These are phyloP conservation scores for Pangasius larnaudii DNA, from an alignment of 2,797 vertebrate species.

Conservation along the genomic window DNA sequence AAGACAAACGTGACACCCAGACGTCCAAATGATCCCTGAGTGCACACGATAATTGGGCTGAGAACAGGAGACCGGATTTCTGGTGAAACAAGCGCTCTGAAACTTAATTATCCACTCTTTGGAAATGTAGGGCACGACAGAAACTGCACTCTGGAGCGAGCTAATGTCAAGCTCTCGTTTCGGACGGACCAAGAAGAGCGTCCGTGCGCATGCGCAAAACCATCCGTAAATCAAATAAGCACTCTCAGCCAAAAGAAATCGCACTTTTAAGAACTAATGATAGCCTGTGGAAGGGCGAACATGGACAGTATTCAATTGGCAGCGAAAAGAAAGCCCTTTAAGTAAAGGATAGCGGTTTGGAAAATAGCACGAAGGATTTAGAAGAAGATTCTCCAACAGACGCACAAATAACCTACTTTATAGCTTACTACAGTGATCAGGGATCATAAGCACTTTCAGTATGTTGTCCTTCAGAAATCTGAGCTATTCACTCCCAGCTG, in stretches of 20 bases:
- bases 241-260: not conserved
- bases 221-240: constrained; percentile 55
- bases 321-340: not conserved
- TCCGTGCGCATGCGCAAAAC: constrained; percentile 5
- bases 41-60: constrained; percentile 73
- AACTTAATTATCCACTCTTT: constrained; percentile 46
- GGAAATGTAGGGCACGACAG: constrained; percentile 57
- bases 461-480: not conserved
- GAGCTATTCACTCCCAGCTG: not conserved
- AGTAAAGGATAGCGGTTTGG: not conserved
- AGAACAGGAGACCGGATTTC: constrained; percentile 67
- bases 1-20: constrained; percentile 75
- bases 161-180: constrained; percentile 66
- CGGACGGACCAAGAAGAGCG: constrained; percentile 12
- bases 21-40: constrained; percentile 73
- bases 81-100: constrained; percentile 31
- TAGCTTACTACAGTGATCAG: not conserved
- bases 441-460: not conserved
- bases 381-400: not conserved
- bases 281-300: too few relatives aligned
- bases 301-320: not conserved
- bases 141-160: constrained; percentile 72
- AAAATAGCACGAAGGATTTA: not conserved
- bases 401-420: not conserved
- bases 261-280: not conserved